Evolutionary conservation across 2,113 vertebrate genomes (phyloP).

Genomic region (Phodopus roborovskii): DNA sequence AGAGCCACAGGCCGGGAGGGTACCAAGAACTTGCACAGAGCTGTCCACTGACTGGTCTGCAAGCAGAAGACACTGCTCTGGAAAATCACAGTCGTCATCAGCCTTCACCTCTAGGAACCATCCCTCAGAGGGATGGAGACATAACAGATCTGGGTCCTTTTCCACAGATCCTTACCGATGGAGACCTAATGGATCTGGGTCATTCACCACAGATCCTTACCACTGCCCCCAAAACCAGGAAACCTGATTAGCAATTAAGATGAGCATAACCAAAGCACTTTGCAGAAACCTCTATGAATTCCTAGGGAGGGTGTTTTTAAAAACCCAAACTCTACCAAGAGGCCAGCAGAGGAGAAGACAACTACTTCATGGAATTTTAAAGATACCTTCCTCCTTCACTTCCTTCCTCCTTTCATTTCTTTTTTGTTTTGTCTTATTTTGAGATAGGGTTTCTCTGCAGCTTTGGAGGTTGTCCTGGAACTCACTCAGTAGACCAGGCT

Average conservation of each 20-base stretch:
- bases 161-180: background rate
- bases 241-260: background rate
- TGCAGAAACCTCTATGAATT: constrained; percentile 2
- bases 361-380: background rate
- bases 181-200: constrained; percentile 27
- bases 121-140: constrained; percentile 33
- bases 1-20: background rate
- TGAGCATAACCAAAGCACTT: constrained; percentile 1
- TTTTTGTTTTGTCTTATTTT: no score
- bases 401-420: background rate
- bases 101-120: constrained; percentile 39
- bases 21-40: background rate
- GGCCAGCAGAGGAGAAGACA: background rate
- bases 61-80: background rate
- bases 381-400: background rate
- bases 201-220: background rate
- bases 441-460: no score
- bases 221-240: background rate
- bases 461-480: no score
- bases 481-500: no score
- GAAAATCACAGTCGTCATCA: background rate
- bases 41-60: background rate
- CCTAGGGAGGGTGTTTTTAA: background rate
- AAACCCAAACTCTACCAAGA: constrained; percentile 42
- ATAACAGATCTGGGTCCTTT: constrained; percentile 32